Percentiles rank a stretch among this genome's conserved stretches.
These are phyloP conservation scores for Arrhopalites spinosus DNA, from an alignment of 2,888 invertebrate genomes.

Conservation along the genomic window DNA sequence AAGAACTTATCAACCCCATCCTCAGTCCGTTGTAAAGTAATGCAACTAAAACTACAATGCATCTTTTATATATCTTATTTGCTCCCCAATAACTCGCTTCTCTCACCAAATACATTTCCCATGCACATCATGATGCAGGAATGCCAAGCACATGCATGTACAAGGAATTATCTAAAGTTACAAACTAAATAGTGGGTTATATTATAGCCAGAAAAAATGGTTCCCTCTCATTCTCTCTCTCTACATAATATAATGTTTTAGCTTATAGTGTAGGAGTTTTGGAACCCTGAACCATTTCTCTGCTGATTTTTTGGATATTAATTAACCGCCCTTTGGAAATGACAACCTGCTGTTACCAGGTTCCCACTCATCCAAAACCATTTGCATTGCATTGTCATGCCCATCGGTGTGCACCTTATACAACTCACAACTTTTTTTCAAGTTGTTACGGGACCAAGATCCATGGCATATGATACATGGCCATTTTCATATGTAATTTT, in stretches of 20 bases:
- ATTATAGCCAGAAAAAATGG: not conserved
- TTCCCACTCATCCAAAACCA: constrained; percentile 46
- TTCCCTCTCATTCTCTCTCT: not conserved
- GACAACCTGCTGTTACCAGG: constrained; percentile 55
- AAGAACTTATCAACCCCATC: not conserved
- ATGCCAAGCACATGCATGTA: not conserved
- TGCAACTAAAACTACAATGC: too few relatives aligned
- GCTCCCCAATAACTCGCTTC: constrained; percentile 46
- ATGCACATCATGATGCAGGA: not conserved
- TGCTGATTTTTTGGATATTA: constrained; percentile 53
- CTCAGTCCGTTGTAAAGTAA: too few relatives aligned
- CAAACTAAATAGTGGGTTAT: constrained; percentile 11
- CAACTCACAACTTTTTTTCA: constrained; percentile 6
- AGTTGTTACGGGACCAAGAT: too few relatives aligned
- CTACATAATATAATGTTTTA: not conserved
- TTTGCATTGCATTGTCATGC: constrained; percentile 38
- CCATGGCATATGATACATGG: too few relatives aligned
- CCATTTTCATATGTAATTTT: too few relatives aligned
- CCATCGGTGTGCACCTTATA: constrained; percentile 39
- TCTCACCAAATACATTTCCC: constrained; percentile 16
- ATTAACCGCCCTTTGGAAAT: constrained; percentile 54
- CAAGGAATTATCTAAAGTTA: not conserved
- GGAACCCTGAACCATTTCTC: not conserved
- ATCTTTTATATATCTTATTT: constrained; percentile 37
- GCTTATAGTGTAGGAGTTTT: too few relatives aligned